Base-by-base conservation (phyloP, 92 coral and sea anemone genomes). In the Phenganax marumi region DNA sequence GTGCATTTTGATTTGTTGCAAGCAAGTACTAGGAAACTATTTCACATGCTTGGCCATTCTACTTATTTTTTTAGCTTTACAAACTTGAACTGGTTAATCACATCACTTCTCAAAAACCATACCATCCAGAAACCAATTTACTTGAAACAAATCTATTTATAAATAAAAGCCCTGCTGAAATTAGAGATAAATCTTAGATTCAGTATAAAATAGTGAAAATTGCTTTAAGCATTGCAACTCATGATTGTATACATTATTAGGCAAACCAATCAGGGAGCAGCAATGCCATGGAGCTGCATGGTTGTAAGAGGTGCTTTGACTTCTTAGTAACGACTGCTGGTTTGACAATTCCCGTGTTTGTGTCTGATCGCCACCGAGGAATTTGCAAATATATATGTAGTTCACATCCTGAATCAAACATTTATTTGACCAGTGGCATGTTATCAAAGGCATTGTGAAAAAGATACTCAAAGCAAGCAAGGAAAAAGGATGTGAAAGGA, bases 301-400 rank as follows among this genome's bases (percentile, higher is more conserved):
- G 87, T 47, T 47, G 50, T 10, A 84, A 75, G 23, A 33, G 33
- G 2, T 75, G 87, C 17, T 84, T 84, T 23, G 48, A 75, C 13
- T 84, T 57, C 52, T 43, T 74, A 8, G 43, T 39, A 22, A 56
- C 63, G 22, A 74, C 54, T 62, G 80, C 60, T 8, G 83, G 86
- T 56, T 26, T 83, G 11, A 23, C 82, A 10, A 60, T 83, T 1
- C 50, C 60, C 11, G 73, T 73, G 3, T 83, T 83, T 58, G 73
- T 83, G 17, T 83, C 86, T n/a, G 82, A 83, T 26, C 69, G 82
- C 0, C 86, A 83, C 83, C 19, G 86, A 56, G 82, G 83, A 7
- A 83, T 83, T 6, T 56, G 80, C 0, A 60, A 74, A 16, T 83
- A 79, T 77, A 74, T 83, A 33, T 5, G 43, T 33, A 33, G 43